phyloP scores from a whole-genome alignment of 2,888 invertebrate species.

The Agrochola lota region DNA sequence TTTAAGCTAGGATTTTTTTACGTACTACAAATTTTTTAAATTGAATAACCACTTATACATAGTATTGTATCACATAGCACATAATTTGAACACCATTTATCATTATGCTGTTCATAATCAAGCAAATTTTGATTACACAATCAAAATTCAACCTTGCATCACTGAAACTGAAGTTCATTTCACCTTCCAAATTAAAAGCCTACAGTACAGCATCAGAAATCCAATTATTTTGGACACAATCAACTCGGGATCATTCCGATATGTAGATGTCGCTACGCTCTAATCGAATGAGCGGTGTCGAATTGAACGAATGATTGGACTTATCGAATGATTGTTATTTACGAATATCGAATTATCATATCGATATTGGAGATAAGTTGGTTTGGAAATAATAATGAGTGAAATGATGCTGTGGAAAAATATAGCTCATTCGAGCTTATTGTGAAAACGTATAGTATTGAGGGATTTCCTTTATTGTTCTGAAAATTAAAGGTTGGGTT shows the following conservation, averaged over 20 bases:
- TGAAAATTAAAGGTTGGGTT: neutral
- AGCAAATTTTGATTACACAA: constrained; percentile 18
- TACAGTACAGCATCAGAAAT: constrained; percentile 70
- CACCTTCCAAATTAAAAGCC: constrained; percentile 9
- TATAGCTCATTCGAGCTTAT: neutral
- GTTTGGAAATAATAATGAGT: constrained; percentile 44
- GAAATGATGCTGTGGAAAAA: constrained; percentile 28
- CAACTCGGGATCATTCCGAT: constrained; percentile 77
- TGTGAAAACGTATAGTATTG: neutral
- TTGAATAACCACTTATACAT: neutral
- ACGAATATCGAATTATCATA: constrained; percentile 60
- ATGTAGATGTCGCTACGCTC: constrained; percentile 64
- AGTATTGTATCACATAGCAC: constrained; percentile 46
- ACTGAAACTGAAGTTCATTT: constrained; percentile 6
- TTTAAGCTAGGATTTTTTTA: neutral
- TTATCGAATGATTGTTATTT: constrained; percentile 68
- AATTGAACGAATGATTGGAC: constrained; percentile 68
- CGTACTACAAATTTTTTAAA: too few species aligned
- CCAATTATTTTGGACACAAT: constrained; percentile 86
- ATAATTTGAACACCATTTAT: constrained; percentile 74
- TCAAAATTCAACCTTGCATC: constrained; percentile 25
- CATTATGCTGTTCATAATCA: constrained; percentile 66
- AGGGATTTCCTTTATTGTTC: neutral
- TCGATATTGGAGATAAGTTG: constrained; percentile 51
- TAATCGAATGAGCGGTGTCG: constrained; percentile 65